Conservation (phyloP, 2,888 invertebrate genomes). For the Amphipyra berbera region DNA sequence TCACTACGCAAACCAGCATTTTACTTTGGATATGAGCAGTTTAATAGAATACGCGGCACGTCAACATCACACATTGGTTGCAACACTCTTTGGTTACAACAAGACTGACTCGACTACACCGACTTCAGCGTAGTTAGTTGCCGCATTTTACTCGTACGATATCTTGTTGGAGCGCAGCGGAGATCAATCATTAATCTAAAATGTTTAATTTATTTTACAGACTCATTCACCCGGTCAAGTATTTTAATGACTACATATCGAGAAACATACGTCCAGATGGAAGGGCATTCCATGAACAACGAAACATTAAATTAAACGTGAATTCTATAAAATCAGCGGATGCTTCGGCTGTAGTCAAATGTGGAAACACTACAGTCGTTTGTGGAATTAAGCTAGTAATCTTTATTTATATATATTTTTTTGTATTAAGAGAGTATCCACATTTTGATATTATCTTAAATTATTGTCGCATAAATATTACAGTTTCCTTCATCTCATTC, state of each 20-base stretch:
- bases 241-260: slow-evolving; percentile 93
- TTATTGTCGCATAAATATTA: background rate
- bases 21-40: too few species aligned
- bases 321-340: slow-evolving; percentile 90
- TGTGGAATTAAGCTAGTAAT: slow-evolving; percentile 96
- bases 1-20: too few species aligned
- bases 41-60: too few species aligned
- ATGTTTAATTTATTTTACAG: slow-evolving; percentile 76
- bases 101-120: too few species aligned
- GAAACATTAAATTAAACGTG: slow-evolving; percentile 88
- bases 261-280: slow-evolving; percentile 94
- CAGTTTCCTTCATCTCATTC: background rate
- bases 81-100: too few species aligned
- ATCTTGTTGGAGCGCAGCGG: too few species aligned
- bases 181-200: too few species aligned
- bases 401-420: slow-evolving; percentile 24
- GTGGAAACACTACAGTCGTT: slow-evolving; percentile 95
- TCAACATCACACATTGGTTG: too few species aligned
- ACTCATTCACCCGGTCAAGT: slow-evolving; percentile 93
- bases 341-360: slow-evolving; percentile 93
- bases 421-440: too few species aligned
- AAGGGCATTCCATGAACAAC: slow-evolving; percentile 92
- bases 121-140: too few species aligned
- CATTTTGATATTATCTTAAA: background rate
- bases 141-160: too few species aligned